phyloP scores from a whole-genome alignment of 2,797 vertebrate genomes.

The Sebastes trivittatus region DNA sequence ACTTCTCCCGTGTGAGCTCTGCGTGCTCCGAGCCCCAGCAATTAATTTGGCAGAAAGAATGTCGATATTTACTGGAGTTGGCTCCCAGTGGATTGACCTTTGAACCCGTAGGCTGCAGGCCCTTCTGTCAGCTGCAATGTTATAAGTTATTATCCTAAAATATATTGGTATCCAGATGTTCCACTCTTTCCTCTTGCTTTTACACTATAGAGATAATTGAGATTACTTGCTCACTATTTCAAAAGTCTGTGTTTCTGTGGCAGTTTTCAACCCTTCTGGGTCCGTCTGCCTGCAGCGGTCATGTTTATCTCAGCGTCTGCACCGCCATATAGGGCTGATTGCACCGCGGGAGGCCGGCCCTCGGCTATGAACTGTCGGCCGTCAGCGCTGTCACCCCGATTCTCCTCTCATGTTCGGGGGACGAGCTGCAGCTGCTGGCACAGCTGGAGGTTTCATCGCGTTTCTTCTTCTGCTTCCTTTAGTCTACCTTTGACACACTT shows the following conservation, averaged over 20 bases:
- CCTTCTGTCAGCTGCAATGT: conserved; percentile 3
- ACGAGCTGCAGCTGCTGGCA: conserved; percentile 71
- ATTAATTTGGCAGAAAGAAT: conserved; percentile 61
- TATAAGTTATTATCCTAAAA: conserved; percentile 3
- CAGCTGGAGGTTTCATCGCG: conserved; percentile 74
- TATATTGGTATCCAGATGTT: conserved; percentile 8
- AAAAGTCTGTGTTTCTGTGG: background rate
- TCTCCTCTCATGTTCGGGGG: conserved; percentile 43
- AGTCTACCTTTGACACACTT: conserved; percentile 70
- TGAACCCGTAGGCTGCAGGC: conserved; percentile 24
- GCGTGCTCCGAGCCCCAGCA: conserved; percentile 15
- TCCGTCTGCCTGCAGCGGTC: conserved; percentile 25
- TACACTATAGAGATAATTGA: background rate
- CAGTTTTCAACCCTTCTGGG: background rate
- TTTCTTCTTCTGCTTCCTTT: conserved; percentile 52
- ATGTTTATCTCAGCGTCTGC: conserved; percentile 51
- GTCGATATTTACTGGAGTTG: conserved; percentile 63
- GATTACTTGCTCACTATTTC: background rate
- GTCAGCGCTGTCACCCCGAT: conserved; percentile 33
- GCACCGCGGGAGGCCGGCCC: conserved; percentile 33
- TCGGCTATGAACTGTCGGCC: conserved; percentile 36
- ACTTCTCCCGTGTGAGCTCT: conserved; percentile 51
- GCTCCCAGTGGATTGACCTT: conserved; percentile 49
- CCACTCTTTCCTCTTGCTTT: background rate
- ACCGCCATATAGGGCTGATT: conserved; percentile 50